A percentile compares a stretch with the other conserved stretches of the same genome.
Conservation (phyloP, 2,888 invertebrate species). For the Gryllus longicercus region DNA sequence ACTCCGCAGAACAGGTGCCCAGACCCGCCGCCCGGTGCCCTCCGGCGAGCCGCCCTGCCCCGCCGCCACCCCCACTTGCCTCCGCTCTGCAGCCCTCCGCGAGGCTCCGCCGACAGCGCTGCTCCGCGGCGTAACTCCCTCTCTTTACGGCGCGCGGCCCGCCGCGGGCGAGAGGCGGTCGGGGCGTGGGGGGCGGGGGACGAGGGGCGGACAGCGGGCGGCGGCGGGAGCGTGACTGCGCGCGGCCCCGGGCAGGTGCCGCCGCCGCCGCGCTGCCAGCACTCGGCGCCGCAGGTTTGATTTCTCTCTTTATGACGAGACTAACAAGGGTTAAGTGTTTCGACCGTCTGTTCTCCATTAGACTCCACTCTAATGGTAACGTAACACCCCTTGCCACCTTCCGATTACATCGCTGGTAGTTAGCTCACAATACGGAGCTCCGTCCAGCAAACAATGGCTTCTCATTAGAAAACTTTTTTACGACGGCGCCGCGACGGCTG, state of each 20-base stretch:
- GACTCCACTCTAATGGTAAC: constrained; percentile 1
- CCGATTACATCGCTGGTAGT: constrained; percentile 1
- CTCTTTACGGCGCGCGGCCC: not conserved
- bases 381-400: constrained; percentile 4
- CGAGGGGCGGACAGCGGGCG: not conserved
- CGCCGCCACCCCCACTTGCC: no score
- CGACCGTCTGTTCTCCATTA: not conserved
- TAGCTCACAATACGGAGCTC: not conserved
- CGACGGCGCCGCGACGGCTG: not conserved
- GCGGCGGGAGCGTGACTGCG: not conserved
- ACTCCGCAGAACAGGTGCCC: no score
- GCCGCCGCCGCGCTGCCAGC: not conserved
- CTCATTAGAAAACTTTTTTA: constrained; percentile 8
- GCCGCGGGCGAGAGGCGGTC: not conserved
- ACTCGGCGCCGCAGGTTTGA: not conserved
- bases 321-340: constrained; percentile 17
- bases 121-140: not conserved
- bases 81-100: no score
- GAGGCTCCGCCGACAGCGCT: not conserved
- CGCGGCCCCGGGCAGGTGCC: not conserved
- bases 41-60: no score
- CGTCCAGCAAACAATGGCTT: not conserved
- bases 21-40: no score
- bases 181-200: not conserved
- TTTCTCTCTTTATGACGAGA: constrained; percentile 17